Conservation (phyloP, 2,888 invertebrate species). For the Lucinisca nassula region DNA sequence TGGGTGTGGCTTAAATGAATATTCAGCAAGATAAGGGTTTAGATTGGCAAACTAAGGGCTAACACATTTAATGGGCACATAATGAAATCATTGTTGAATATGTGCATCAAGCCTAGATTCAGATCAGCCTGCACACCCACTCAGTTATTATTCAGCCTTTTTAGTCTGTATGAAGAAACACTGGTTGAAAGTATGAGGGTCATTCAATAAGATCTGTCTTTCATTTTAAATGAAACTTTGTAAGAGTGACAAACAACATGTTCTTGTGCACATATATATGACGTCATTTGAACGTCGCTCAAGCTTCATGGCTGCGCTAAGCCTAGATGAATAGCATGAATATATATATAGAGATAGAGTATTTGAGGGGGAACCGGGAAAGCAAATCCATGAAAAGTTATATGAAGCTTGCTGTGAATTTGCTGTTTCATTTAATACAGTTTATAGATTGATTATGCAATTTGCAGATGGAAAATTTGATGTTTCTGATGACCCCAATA, state of each 20-base stretch:
- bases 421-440: not conserved
- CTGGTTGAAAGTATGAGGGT: too few species aligned
- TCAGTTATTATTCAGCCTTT: too few species aligned
- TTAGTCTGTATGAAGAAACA: too few species aligned
- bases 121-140: too few species aligned
- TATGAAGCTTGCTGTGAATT: not conserved
- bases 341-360: not conserved
- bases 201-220: too few species aligned
- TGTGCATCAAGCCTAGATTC: too few species aligned
- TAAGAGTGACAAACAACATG: not conserved
- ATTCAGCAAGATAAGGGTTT: too few species aligned
- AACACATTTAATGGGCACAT: too few species aligned
- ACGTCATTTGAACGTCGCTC: conserved; percentile 4
- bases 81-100: too few species aligned
- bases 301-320: not conserved
- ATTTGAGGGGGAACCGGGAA: not conserved
- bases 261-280: not conserved
- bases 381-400: not conserved
- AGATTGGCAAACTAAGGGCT: too few species aligned
- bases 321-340: not conserved
- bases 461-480: not conserved
- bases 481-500: not conserved
- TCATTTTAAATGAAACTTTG: not conserved
- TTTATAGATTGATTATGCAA: not conserved
- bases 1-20: too few species aligned